Evolutionary conservation across 53 echinoderm and acorn worm genomes (phyloP).

Genomic region (Antedon mediterranea): DNA sequence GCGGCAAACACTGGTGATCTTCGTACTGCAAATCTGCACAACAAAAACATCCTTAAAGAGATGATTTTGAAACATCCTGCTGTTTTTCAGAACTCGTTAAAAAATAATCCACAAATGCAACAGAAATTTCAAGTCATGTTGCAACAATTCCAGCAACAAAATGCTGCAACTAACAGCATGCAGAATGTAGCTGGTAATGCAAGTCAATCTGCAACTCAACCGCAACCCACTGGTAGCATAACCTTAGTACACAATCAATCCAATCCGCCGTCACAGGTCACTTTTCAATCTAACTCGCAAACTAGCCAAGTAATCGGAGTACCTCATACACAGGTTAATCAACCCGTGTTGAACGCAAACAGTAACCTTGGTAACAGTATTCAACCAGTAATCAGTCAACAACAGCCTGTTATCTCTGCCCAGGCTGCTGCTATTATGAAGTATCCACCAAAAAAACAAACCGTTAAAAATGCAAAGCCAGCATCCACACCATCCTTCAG

Average conservation of each 20-base stretch:
- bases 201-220: constrained; percentile 17
- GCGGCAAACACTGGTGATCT: constrained; percentile 18
- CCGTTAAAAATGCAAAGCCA: not conserved
- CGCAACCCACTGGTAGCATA: constrained; percentile 10
- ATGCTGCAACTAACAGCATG: not conserved
- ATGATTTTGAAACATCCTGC: constrained; percentile 9
- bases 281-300: not conserved
- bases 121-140: constrained; percentile 4
- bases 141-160: constrained; percentile 5
- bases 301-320: not conserved
- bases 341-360: not conserved
- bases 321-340: not conserved
- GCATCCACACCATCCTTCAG: not conserved
- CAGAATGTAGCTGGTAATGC: not conserved
- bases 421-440: not conserved
- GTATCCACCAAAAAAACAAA: not conserved
- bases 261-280: not conserved
- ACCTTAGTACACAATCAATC: constrained; percentile 5
- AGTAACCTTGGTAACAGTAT: not conserved
- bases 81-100: not conserved
- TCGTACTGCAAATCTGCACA: constrained; percentile 7
- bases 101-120: constrained; percentile 1
- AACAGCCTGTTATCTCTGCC: not conserved
- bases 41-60: constrained; percentile 16
- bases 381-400: not conserved